Conservation (phyloP, 2,888 invertebrate genomes). For the Mythimna ferrago region DNA sequence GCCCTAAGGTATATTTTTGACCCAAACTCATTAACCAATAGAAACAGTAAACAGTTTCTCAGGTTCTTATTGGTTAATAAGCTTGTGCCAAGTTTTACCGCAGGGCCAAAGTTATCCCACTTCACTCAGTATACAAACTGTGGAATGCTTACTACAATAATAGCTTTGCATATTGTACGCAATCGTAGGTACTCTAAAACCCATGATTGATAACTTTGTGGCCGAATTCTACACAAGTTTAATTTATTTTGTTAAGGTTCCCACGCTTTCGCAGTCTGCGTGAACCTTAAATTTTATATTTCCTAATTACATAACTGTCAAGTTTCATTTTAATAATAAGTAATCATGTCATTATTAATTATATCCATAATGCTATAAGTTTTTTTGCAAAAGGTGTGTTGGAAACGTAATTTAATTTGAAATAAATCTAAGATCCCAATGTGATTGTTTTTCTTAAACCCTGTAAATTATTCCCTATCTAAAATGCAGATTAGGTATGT, state of each 20-base stretch:
- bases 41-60: too few relatives aligned
- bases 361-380: conserved; percentile 41
- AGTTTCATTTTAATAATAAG: conserved; percentile 6
- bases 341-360: conserved; percentile 10
- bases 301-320: background rate
- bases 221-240: background rate
- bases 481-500: background rate
- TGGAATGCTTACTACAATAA: background rate
- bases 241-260: background rate
- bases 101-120: too few relatives aligned
- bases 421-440: conserved; percentile 50
- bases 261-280: background rate
- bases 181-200: background rate
- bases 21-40: too few relatives aligned
- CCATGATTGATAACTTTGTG: background rate
- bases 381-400: conserved; percentile 44
- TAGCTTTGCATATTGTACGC: background rate
- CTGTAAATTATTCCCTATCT: background rate
- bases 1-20: too few relatives aligned
- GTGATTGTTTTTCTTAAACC: conserved; percentile 20
- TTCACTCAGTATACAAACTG: background rate
- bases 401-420: conserved; percentile 52
- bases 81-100: too few relatives aligned
- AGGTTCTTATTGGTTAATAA: too few relatives aligned
- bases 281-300: background rate